Evolutionary conservation across 1,140 invertebrate species (phyloP).

Genomic region (Lepeophtheirus salmonis): DNA sequence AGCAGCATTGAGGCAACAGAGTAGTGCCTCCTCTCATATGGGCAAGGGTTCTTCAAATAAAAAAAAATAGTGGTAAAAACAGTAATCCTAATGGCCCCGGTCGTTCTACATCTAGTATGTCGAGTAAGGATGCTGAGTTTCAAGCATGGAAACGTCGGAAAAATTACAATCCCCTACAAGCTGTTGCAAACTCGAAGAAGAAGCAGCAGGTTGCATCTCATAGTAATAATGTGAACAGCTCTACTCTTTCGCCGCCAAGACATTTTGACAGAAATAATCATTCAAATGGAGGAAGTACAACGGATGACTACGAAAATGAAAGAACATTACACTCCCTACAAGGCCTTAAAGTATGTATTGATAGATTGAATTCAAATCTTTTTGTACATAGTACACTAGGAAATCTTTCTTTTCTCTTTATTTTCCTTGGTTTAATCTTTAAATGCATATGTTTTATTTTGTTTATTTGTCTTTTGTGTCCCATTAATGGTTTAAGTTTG

Average conservation of each 20-base stretch:
- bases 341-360: too few relatives aligned
- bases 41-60: too few relatives aligned
- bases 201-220: slow-evolving; percentile 26
- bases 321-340: neutral
- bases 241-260: neutral
- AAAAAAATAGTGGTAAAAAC: too few relatives aligned
- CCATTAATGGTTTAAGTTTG: too few relatives aligned
- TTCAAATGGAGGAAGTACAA: slow-evolving; percentile 18
- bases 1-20: neutral
- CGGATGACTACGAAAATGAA: slow-evolving; percentile 18
- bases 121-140: slow-evolving; percentile 54
- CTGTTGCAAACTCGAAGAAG: slow-evolving; percentile 51
- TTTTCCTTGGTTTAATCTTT: too few relatives aligned
- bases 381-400: too few relatives aligned
- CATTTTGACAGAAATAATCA: neutral
- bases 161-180: slow-evolving; percentile 70
- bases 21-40: too few relatives aligned
- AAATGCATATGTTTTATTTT: too few relatives aligned
- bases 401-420: too few relatives aligned
- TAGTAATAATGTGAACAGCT: slow-evolving; percentile 10
- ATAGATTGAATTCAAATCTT: too few relatives aligned
- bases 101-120: slow-evolving; percentile 41
- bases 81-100: too few relatives aligned
- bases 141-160: slow-evolving; percentile 78
- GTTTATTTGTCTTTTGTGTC: too few relatives aligned